phyloP scores from a whole-genome alignment of 2,888 invertebrate species.

The Nomada lathburiana region DNA sequence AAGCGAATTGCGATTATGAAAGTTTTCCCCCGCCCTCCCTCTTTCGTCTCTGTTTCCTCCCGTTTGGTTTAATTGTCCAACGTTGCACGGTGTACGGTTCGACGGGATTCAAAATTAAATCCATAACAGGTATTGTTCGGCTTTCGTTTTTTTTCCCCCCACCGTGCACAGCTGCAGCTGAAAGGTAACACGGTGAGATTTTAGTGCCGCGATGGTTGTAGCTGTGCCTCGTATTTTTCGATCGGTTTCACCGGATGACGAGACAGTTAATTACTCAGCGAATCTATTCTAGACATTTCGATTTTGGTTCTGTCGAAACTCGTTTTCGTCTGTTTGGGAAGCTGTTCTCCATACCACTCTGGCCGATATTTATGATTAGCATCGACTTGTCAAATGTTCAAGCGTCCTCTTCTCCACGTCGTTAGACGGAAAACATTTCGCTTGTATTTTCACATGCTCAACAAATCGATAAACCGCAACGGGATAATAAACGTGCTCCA shows the following conservation, averaged over 20 bases:
- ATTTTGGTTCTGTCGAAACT: conserved; percentile 4
- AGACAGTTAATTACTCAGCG: conserved; percentile 46
- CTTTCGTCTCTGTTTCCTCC: conserved; percentile 13
- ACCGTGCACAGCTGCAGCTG: conserved; percentile 35
- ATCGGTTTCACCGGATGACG: conserved; percentile 42
- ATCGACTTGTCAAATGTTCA: neutral
- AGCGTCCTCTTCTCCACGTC: neutral
- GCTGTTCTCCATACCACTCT: neutral
- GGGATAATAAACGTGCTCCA: too few species aligned
- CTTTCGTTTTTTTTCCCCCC: conserved; percentile 9
- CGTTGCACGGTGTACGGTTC: conserved; percentile 39
- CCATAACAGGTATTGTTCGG: conserved; percentile 49
- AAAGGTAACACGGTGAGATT: conserved; percentile 43
- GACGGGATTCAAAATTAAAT: conserved; percentile 57
- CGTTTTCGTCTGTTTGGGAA: neutral
- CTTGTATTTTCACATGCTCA: too few species aligned
- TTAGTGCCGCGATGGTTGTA: neutral
- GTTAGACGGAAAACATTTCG: too few species aligned
- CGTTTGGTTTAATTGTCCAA: conserved; percentile 28
- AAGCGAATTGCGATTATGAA: conserved; percentile 61
- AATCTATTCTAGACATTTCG: conserved; percentile 13
- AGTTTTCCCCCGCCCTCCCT: conserved; percentile 38
- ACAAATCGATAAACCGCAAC: too few species aligned
- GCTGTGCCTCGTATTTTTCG: conserved; percentile 22
- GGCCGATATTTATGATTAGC: neutral